These are phyloP conservation scores for Hydrocynus forskahlii DNA, from an alignment of 2,797 vertebrate species.

Conservation along the genomic window DNA sequence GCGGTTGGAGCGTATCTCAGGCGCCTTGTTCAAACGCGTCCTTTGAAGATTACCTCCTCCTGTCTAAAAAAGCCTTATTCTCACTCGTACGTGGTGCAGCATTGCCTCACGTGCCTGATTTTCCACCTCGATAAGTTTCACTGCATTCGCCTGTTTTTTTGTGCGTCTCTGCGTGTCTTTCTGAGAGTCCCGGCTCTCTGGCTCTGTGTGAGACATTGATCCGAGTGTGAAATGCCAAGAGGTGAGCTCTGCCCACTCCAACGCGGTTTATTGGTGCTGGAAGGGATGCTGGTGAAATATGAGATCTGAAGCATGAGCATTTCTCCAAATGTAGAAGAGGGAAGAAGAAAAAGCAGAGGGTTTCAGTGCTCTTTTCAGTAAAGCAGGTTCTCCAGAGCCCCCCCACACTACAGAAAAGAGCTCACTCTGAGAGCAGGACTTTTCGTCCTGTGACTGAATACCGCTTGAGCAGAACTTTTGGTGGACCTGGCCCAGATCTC, in stretches of 20 bases:
- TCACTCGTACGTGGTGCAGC: constrained; percentile 2
- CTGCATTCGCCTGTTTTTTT: background rate
- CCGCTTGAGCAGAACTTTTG: constrained; percentile 10
- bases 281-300: constrained; percentile 9
- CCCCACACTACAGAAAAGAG: constrained; percentile 5
- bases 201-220: background rate
- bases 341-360: background rate
- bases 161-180: too few relatives aligned
- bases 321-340: background rate
- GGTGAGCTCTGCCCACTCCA: background rate
- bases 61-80: background rate
- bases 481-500: constrained; percentile 40
- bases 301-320: background rate
- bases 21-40: background rate
- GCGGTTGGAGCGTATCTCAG: constrained; percentile 41
- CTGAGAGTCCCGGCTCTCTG: too few relatives aligned
- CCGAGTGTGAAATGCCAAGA: background rate
- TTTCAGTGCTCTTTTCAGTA: too few relatives aligned
- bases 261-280: background rate
- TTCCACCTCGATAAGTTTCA: constrained; percentile 43
- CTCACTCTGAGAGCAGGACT: constrained; percentile 17
- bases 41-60: constrained; percentile 25
- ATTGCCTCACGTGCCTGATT: constrained; percentile 39
- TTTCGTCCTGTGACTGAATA: constrained; percentile 19
- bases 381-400: too few relatives aligned